Percentiles rank a stretch among this genome's conserved stretches.
These are phyloP conservation scores for Rissa tridactyla DNA, from an alignment of 2,113 vertebrate genomes.

Conservation along the genomic window DNA sequence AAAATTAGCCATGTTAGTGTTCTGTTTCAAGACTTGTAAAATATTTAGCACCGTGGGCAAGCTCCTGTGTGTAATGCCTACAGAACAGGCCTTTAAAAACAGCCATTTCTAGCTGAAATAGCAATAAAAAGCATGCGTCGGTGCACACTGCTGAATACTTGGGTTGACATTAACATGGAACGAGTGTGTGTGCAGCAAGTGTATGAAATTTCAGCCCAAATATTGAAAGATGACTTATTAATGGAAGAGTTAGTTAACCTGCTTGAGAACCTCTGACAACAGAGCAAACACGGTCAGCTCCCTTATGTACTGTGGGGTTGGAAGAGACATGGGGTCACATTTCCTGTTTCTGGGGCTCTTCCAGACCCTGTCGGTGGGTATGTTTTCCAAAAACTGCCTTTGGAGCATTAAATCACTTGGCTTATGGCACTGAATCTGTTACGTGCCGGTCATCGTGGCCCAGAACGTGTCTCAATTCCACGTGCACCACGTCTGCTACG, in stretches of 20 bases:
- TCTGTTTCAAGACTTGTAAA: background rate
- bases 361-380: background rate
- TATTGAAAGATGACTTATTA: background rate
- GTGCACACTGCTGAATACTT: background rate
- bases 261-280: background rate
- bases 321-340: background rate
- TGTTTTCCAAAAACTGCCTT: background rate
- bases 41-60: background rate
- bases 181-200: background rate
- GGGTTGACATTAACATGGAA: background rate
- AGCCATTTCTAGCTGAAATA: background rate
- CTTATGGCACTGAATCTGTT: background rate
- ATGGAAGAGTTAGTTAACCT: background rate
- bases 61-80: background rate
- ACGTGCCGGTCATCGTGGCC: fast-evolving
- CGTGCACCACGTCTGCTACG: fast-evolving
- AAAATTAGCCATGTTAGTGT: background rate
- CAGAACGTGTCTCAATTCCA: background rate
- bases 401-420: background rate
- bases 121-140: background rate
- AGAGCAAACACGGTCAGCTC: background rate
- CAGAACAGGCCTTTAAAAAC: background rate
- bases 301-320: background rate
- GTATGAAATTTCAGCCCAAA: background rate
- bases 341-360: background rate